Percentiles rank a stretch among this genome's conserved stretches.
phyloP scores from a whole-genome alignment of 2,888 invertebrate genomes.

The Abrostola triplasia region DNA sequence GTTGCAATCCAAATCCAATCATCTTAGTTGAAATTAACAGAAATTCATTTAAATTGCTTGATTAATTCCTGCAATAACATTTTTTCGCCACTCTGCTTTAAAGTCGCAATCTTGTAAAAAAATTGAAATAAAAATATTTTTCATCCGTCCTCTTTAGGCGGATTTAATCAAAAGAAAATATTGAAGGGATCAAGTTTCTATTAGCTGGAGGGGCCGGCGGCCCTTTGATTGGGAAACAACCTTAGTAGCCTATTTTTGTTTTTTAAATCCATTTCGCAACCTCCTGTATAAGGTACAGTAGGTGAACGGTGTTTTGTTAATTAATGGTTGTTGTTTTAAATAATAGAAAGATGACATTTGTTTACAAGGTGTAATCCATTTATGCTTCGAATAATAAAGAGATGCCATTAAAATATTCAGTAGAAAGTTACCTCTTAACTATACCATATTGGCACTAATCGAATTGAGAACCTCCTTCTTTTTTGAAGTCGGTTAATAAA shows the following conservation, averaged over 20 bases:
- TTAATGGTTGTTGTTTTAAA: too few species aligned
- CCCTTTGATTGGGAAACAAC: slow-evolving; percentile 54
- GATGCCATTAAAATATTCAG: too few species aligned
- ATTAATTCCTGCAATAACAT: slow-evolving; percentile 1
- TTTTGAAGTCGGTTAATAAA: too few species aligned
- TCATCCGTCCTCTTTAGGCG: slow-evolving; percentile 28
- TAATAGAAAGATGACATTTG: too few species aligned
- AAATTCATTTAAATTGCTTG: too few species aligned
- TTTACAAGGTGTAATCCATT: too few species aligned
- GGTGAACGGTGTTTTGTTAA: slow-evolving; percentile 2
- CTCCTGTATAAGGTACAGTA: slow-evolving; percentile 5
- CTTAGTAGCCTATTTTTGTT: slow-evolving; percentile 29
- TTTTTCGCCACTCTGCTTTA: background rate
- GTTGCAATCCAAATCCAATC: too few species aligned
- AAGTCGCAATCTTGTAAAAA: slow-evolving; percentile 32
- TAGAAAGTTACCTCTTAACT: too few species aligned
- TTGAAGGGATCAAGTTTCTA: slow-evolving; percentile 56
- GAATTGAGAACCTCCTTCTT: too few species aligned
- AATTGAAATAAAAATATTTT: slow-evolving; percentile 30
- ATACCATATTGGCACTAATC: too few species aligned
- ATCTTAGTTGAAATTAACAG: too few species aligned
- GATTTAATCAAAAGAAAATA: slow-evolving; percentile 68
- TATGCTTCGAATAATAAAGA: too few species aligned
- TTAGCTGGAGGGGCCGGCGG: slow-evolving; percentile 49
- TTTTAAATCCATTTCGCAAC: slow-evolving; percentile 18